Base-by-base conservation (phyloP, 2,113 vertebrate species). In the Anthoscopus minutus region DNA sequence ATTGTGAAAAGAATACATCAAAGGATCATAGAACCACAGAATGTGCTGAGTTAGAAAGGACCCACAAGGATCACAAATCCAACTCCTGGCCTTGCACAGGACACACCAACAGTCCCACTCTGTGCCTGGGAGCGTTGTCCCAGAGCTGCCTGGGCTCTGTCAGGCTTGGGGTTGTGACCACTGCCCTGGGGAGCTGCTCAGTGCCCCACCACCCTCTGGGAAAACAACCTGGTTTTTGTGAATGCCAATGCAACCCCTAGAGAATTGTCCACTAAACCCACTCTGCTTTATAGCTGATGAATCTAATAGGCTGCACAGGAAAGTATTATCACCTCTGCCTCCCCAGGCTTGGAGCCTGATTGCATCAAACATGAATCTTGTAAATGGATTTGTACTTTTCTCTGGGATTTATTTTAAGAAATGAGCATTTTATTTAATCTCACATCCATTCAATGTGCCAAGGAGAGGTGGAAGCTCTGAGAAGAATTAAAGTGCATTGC, bases 321-420 rank as follows among this genome's bases (percentile, higher is more conserved):
- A 84, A 73, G 27, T 54, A 23, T 70, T 65, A 31, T 42, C 60
- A 53, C 37, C 37, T 83, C 50, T 40, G 71, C 54, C 60, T 87
- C 50, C 31, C 7, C 13, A 58, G 69, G 28, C 78, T 66, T 78
- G 47, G 35, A 87, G 66, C 88, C 25, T 50, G 73, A 48, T 40
- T 61, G 45, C 65, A 77, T 44, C 50, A 38, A 69, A 64, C 54
- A 44, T 33, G 65, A 65, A 65, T 74, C 85, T 62, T 66, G 42
- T 47, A 73, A 91, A 86, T 66, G 56, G 65, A 57, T 66, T 71
- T 74, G 56, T 70, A 70, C 47, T 92, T 87, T 91, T 87, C 60
- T 74, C 42, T 62, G 56, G 56, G 47, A 62, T 74, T 88, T 69
- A 61, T 56, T 84, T 37, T 8, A 27, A 60, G 25, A 76, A 66